phyloP scores from a whole-genome alignment of 2,797 vertebrate genomes.

The Danio choprae region DNA sequence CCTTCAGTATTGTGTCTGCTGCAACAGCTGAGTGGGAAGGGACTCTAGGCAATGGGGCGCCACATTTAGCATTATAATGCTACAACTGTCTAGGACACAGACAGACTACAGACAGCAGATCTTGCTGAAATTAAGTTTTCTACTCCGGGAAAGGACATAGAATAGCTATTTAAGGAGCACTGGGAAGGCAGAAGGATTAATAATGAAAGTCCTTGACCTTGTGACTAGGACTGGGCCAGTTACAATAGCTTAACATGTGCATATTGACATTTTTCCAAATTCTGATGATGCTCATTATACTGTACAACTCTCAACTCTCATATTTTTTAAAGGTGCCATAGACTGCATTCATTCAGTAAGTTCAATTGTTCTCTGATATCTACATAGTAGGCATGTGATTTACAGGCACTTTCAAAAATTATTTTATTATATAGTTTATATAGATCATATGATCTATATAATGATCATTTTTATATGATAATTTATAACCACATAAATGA shows the following conservation, averaged over 20 bases:
- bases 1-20: conserved; percentile 52
- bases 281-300: neutral
- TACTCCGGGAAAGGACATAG: neutral
- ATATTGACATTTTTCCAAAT: neutral
- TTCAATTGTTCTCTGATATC: too few relatives aligned
- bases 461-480: too few relatives aligned
- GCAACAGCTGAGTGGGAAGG: conserved; percentile 50
- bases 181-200: neutral
- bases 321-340: too few relatives aligned
- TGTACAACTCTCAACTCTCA: neutral
- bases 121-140: conserved; percentile 3
- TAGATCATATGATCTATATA: too few relatives aligned
- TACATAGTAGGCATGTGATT: too few relatives aligned
- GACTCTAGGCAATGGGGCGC: conserved; percentile 53
- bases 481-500: too few relatives aligned
- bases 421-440: too few relatives aligned
- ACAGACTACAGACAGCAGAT: neutral
- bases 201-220: neutral
- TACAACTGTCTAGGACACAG: conserved; percentile 38
- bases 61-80: conserved; percentile 55
- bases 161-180: neutral
- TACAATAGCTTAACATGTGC: neutral
- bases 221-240: neutral
- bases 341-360: too few relatives aligned
- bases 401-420: too few relatives aligned